Base-by-base conservation (phyloP, 2,797 vertebrate species). In the Sebastes minor region DNA sequence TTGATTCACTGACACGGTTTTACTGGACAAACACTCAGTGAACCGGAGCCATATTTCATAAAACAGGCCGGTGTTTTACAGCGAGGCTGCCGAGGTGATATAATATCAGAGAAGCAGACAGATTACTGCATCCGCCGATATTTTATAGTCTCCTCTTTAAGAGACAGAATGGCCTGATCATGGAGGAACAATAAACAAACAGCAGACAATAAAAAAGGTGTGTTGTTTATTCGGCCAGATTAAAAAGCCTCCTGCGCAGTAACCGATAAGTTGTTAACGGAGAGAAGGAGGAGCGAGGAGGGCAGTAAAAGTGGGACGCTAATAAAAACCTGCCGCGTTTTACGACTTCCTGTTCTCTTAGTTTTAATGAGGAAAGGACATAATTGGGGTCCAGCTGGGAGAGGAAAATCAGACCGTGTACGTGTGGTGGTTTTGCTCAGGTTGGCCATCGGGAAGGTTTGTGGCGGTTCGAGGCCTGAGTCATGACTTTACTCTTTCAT, bases 121-220 rank as follows among this genome's bases (percentile, higher is more conserved):
- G 46, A 88, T 80, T 74, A 88, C 69, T 78, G 79, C 11, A 25
- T 78, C 78, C 3, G 14, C 22, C 1, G 10, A 82, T 78, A 64
- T 80, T 92, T 89, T 83, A 89, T 18, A 23, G 84, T 38, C 74
- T 70, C 30, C 60, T 72, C 74, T 92, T 94, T 90, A 91, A 68
- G 81, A 76, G 86, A 77, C 70, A 63, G 82, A 89, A 79, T 67
- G 80, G 80, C 77, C 80, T 35, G 82, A 91, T 92, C 81, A 88
- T 84, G 77, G 60, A 77, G 63, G 79, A 75, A 88, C 88, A 80
- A 91, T 94, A 91, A 94, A 93, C 85, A 91, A 84, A 85, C 77
- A 72, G 82, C 20, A 66, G 77, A 86, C 76, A 78, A 71, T 92
- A 89, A 79, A 91, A 83, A 62, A 76, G 73, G 74, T 3, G 38